Evolutionary conservation across 2,888 invertebrate genomes (phyloP).

Genomic region (Metellina segmentata): DNA sequence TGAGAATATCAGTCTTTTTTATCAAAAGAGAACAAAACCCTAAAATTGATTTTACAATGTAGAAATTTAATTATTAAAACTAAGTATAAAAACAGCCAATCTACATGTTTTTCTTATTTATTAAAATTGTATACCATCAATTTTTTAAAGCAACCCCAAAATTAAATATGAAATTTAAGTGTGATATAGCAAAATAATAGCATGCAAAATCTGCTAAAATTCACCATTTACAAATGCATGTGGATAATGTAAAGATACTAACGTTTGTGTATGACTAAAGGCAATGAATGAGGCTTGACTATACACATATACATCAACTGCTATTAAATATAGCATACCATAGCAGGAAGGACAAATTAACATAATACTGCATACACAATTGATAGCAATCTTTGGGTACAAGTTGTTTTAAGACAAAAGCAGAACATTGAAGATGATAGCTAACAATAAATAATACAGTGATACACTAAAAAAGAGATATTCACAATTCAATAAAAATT

Average conservation of each 20-base stretch:
- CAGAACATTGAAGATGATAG: conserved; percentile 44
- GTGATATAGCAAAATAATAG: conserved; percentile 26
- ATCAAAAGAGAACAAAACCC: not conserved
- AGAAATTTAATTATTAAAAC: conserved; percentile 12
- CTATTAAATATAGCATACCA: conserved; percentile 42
- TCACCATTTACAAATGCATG: conserved; percentile 18
- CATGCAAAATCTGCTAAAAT: conserved; percentile 29
- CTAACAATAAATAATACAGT: conserved; percentile 64
- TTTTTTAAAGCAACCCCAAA: conserved; percentile 20
- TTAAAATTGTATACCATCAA: conserved; percentile 37
- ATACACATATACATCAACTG: conserved; percentile 42
- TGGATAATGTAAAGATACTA: conserved; percentile 10
- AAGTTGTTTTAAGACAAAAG: conserved; percentile 49
- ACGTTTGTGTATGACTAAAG: conserved; percentile 14
- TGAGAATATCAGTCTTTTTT: not conserved
- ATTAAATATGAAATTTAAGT: conserved; percentile 2
- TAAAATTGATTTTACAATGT: conserved; percentile 16
- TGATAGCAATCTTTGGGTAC: conserved; percentile 65
- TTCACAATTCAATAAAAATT: conserved; percentile 27
- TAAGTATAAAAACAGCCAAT: conserved; percentile 12
- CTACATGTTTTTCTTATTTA: conserved; percentile 16
- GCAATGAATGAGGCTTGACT: conserved; percentile 34
- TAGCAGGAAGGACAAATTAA: conserved; percentile 26
- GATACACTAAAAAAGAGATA: conserved; percentile 35
- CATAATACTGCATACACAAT: conserved; percentile 64